Base-by-base conservation (phyloP, 2,888 invertebrate genomes). In the Xestoiulus laeticollis region DNA sequence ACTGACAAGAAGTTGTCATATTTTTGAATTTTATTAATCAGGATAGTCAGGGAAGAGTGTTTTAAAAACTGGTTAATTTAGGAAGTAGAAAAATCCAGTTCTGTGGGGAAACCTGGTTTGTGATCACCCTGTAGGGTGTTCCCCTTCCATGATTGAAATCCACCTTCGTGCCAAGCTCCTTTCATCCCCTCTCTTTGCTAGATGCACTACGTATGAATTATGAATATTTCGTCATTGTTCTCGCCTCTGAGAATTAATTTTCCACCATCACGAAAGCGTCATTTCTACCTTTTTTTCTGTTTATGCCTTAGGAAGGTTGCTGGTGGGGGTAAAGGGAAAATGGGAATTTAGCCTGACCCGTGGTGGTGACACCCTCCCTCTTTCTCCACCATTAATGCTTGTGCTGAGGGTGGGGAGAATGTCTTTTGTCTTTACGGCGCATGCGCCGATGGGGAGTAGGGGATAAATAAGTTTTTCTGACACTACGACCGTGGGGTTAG, bases 231-330 rank as follows among this genome's bases (percentile, higher is more conserved):
- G 68, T 68, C 68, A 68, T 68, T 68, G 68, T 68, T 68, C 68
- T 68, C 68, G 68, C 68, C 68, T 68, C 68, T 68, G 68, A 68
- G 68, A 68, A 68, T 68, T 68, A 68, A 68, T 68, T 68, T 68
- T 68, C 12, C 68, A 26, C 68, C 68, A 68, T 68, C 68, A 68
- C 68, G 68, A 68, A 26, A 68, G 68, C 68, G 68, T 8, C 26
- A 68, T 26, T 68, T 26, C n/a, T n/a, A 68, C 26, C 26, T 68
- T 26, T 68, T 59, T 68, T 68, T 68, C 84, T 84, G 84, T 84
- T 33, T 33, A 19, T 43, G 43, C 43, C 84, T 84, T 33, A n/a
- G 33, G 84, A 84, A n/a, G 43, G n/a, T 1, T 33, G 84, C 33
- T 43, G 43, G 3, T 16, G 2, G 22, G 82, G 32, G 12, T 22